phyloP scores from a whole-genome alignment of 1,140 invertebrate species.

The Homarus americanus region DNA sequence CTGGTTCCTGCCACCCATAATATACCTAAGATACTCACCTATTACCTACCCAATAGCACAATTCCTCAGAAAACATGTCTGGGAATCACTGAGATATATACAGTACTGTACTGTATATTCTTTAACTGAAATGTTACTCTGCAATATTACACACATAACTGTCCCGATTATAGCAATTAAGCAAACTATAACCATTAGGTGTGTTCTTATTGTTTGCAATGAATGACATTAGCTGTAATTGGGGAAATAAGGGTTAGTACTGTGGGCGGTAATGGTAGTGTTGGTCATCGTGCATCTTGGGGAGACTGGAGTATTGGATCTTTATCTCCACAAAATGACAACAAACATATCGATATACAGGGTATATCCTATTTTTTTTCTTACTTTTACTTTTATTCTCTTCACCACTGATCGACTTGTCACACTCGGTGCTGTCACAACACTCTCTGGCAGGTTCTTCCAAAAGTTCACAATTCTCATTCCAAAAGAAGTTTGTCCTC shows the following conservation, averaged over 20 bases:
- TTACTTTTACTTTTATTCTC: no score
- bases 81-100: not conserved
- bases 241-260: constrained; percentile 21
- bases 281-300: not conserved
- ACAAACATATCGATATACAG: no score
- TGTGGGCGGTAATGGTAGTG: not conserved
- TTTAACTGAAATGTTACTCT: no score
- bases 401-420: no score
- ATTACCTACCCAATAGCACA: no score
- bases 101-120: not conserved
- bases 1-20: not conserved
- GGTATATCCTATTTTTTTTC: no score
- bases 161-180: constrained; percentile 30
- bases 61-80: not conserved
- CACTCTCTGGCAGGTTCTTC: no score
- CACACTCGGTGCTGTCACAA: no score
- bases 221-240: constrained; percentile 30
- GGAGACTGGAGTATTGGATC: not conserved
- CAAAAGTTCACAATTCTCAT: no score
- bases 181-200: constrained; percentile 11
- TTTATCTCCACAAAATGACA: not conserved
- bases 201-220: constrained; percentile 37
- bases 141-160: constrained; percentile 37
- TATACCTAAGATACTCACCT: no score
- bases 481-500: no score